Conservation (phyloP, 2,113 vertebrate genomes). For the Apteryx owenii region DNA sequence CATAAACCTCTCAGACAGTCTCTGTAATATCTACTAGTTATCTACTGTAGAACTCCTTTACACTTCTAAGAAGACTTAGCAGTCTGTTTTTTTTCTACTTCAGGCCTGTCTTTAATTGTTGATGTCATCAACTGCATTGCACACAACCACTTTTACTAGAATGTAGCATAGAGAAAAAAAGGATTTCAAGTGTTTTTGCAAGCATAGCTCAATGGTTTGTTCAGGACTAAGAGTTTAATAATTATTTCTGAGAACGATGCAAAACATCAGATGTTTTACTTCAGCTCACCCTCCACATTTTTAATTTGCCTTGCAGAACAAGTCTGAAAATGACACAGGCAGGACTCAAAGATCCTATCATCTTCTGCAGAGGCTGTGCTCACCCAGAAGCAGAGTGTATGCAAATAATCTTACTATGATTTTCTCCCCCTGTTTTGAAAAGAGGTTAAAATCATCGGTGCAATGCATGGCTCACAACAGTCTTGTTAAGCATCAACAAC, state of each 20-base stretch:
- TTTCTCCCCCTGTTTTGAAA: neutral
- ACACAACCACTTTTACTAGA: neutral
- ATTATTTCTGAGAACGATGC: neutral
- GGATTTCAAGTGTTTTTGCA: neutral
- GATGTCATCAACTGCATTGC: neutral
- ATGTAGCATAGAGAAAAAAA: neutral
- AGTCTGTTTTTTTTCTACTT: neutral
- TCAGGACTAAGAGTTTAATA: conserved; percentile 10
- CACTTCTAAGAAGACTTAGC: neutral
- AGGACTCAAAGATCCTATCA: neutral
- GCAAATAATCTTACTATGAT: neutral
- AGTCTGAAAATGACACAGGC: neutral
- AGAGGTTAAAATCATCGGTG: neutral
- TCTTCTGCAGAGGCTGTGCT: conserved; percentile 17
- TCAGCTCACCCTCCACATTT: neutral
- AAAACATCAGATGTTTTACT: neutral
- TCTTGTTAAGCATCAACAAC: neutral
- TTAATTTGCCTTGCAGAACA: conserved; percentile 24
- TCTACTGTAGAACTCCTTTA: neutral
- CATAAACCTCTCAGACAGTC: neutral
- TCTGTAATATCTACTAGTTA: neutral
- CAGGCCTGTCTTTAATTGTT: neutral
- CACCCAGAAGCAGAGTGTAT: neutral
- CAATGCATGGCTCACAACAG: neutral
- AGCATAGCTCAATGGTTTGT: neutral